Base-by-base conservation (phyloP, 2,888 invertebrate genomes). In the Acrocyrtus sp. region DNA sequence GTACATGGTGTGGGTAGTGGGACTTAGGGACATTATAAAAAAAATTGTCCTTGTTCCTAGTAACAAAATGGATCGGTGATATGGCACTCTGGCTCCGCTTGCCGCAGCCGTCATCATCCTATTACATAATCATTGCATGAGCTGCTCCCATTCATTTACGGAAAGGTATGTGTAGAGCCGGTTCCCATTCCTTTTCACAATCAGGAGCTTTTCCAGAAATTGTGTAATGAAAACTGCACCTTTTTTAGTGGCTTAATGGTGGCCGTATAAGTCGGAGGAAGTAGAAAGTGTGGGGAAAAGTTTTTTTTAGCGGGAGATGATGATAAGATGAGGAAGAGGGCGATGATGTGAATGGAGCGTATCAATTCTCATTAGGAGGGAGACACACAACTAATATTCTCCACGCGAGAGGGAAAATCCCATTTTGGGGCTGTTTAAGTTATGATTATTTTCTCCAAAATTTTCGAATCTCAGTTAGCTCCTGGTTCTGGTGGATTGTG, bases 361-460 rank as follows among this genome's bases (percentile, higher is more conserved):
- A 69, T 69, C 62, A 69, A 69, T 69, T 69, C 69, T 69, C 69
- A 69, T 69, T 69, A 69, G 57, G 34, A 62, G 39, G 41, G 26
- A 48, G 54, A n/a, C 53, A 67, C 41, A 53, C n/a, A n/a, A n/a
- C n/a, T n/a, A n/a, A n/a, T n/a, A n/a, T n/a, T n/a, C n/a, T n/a
- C n/a, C n/a, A n/a, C n/a, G n/a, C n/a, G n/a, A n/a, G n/a, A n/a
- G n/a, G n/a, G 45, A 54, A 61, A 43, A 68, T 61, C 39, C 61
- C 68, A 61, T 60, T 68, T 68, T 53, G 60, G 61, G 68, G 60
- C 61, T 68, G 60, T 68, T 60, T 47, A 39, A 68, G 17, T 69
- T 69, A 69, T 69, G 47, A 69, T 56, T 62, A 54, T 56, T 69
- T 57, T 50, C 56, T 48, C 29, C 8, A 62, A n/a, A 56, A 56